Base-by-base conservation (phyloP, 2,888 invertebrate genomes). In the Petrophora chlorosata region DNA sequence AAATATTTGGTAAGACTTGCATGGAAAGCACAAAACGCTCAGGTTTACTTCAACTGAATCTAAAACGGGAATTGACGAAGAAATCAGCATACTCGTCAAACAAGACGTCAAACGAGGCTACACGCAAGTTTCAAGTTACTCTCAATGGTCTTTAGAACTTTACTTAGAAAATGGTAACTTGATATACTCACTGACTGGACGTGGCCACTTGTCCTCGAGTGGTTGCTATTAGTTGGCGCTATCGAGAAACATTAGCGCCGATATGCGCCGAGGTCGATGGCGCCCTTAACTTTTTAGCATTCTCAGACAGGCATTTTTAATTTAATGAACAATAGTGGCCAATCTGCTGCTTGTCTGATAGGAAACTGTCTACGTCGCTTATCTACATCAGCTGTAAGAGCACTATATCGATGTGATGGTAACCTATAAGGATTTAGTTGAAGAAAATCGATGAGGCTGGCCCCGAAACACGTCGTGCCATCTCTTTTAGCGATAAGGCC, bases 231-330 rank as follows among this genome's bases (percentile, higher is more conserved):
- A 42, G 32, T 41, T 30, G 23, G 5, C 23, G 22, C 15, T 49
- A 25, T 47, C 43, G 22, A 2, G 32, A 54, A 47, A 42, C 51
- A 46, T 41, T 50, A 43, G 54, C 54, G 48, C 53, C 53, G 33
- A 47, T n/a, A n/a, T n/a, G n/a, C n/a, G n/a, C n/a, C n/a, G n/a
- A 29, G 9, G 42, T 9, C 28, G 29, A 47, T 41, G 40, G 49
- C 50, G 41, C 50, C 44, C 12, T 35, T 10, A 1, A 17, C 22
- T 22, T 17, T 22, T 25, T n/a, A n/a, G n/a, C n/a, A n/a, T n/a
- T n/a, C n/a, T n/a, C n/a, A n/a, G n/a, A n/a, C n/a, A n/a, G n/a
- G n/a, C n/a, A n/a, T n/a, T n/a, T n/a, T n/a, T n/a, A n/a, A n/a
- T n/a, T n/a, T n/a, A n/a, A n/a, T n/a, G n/a, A n/a, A n/a, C n/a